These are phyloP conservation scores for Fissipunctia ypsillon DNA, from an alignment of 2,888 invertebrate species.

Conservation along the genomic window DNA sequence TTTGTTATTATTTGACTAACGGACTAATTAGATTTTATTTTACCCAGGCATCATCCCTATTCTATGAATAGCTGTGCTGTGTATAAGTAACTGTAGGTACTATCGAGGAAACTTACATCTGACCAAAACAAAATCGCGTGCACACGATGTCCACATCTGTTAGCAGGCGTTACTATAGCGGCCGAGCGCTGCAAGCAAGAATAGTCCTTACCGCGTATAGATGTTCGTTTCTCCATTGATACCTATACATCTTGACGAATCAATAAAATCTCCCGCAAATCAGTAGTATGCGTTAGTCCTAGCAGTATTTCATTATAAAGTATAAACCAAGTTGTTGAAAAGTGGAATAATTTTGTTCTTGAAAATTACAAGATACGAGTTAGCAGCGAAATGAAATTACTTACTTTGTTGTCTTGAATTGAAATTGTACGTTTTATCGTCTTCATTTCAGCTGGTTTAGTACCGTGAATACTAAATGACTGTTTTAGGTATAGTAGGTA, in stretches of 20 bases:
- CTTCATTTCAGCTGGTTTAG: slow-evolving; percentile 47
- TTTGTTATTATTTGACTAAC: no score
- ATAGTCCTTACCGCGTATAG: no score
- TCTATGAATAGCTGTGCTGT: no score
- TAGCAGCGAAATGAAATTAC: slow-evolving; percentile 31
- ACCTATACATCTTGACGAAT: background rate
- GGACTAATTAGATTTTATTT: no score
- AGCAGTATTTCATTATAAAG: slow-evolving; percentile 18
- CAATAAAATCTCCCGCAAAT: background rate
- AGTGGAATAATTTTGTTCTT: slow-evolving; percentile 39
- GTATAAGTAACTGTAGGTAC: background rate
- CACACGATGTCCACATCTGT: no score
- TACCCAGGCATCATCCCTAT: no score
- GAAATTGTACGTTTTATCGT: slow-evolving; percentile 50
- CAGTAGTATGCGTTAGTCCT: background rate
- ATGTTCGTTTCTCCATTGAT: no score
- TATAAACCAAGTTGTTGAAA: slow-evolving; percentile 17
- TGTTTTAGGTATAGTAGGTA: slow-evolving; percentile 14
- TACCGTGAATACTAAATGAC: slow-evolving; percentile 43
- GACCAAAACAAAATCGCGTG: no score
- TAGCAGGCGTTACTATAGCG: no score
- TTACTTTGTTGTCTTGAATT: slow-evolving; percentile 40
- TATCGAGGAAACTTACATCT: no score
- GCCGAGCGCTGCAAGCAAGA: no score
- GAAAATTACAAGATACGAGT: slow-evolving; percentile 32